phyloP scores from a whole-genome alignment of 2,113 vertebrate species.

The Tringa solitaria region DNA sequence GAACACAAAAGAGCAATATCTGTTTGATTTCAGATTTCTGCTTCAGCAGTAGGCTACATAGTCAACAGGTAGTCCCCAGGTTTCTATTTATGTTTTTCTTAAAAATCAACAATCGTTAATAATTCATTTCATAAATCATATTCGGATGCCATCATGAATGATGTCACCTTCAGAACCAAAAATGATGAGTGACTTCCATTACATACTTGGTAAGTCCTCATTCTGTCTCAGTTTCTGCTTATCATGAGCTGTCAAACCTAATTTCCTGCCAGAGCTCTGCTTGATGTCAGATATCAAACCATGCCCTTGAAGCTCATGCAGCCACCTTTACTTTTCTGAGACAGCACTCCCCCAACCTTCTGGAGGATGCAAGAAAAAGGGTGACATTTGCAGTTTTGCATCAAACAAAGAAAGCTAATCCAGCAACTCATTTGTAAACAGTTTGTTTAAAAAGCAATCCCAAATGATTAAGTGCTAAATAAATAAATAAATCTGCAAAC shows the following conservation, averaged over 20 bases:
- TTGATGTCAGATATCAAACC: constrained; percentile 31
- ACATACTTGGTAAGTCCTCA: constrained; percentile 30
- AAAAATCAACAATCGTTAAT: constrained; percentile 25
- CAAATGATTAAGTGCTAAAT: constrained; percentile 3
- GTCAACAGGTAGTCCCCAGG: neutral
- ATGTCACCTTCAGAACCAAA: constrained; percentile 36
- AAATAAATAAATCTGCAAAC: constrained; percentile 1
- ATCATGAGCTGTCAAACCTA: constrained; percentile 25
- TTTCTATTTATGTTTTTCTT: neutral
- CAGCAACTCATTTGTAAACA: constrained; percentile 17
- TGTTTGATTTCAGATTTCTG: neutral
- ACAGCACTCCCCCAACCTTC: neutral
- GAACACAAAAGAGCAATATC: neutral
- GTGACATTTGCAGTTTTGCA: neutral
- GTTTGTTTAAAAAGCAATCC: constrained; percentile 40
- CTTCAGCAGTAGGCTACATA: neutral
- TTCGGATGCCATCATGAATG: constrained; percentile 20
- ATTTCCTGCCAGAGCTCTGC: constrained; percentile 51
- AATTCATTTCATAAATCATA: constrained; percentile 35
- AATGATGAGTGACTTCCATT: neutral
- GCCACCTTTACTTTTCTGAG: neutral
- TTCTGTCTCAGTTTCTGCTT: constrained; percentile 55
- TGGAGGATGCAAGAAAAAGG: neutral
- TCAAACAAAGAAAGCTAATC: neutral
- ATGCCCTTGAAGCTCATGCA: neutral